phyloP scores from a whole-genome alignment of 2,113 vertebrate genomes.

The cattle (Bos taurus) region DNA sequence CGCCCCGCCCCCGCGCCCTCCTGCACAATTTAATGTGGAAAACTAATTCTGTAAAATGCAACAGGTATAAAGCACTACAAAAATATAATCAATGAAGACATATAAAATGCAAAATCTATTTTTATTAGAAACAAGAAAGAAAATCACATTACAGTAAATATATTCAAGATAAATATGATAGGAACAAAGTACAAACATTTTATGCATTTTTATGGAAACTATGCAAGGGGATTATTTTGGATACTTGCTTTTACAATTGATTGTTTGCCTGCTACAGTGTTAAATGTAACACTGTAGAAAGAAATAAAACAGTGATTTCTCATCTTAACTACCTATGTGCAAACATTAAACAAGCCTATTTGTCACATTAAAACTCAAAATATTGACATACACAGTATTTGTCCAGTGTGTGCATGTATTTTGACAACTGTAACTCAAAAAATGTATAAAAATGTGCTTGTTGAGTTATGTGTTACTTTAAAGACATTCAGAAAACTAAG shows the following conservation, averaged over 20 bases:
- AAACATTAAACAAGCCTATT: not conserved
- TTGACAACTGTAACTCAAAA: too few species aligned
- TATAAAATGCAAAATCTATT: not conserved
- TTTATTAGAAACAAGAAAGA: not conserved
- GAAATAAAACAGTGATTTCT: not conserved
- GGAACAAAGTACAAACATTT: not conserved
- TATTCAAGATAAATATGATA: not conserved
- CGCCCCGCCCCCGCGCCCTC: too few species aligned
- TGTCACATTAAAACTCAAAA: not conserved
- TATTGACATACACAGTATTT: too few species aligned
- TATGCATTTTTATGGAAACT: not conserved
- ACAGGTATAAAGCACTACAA: not conserved
- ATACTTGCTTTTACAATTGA: not conserved
- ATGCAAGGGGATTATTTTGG: not conserved
- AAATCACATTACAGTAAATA: not conserved
- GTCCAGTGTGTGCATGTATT: too few species aligned
- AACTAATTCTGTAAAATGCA: not conserved
- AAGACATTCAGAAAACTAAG: too few species aligned
- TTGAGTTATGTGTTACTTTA: too few species aligned
- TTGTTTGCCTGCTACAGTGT: not conserved
- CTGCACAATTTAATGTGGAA: not conserved
- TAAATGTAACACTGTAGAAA: not conserved
- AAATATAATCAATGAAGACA: not conserved
- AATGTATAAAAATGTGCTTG: too few species aligned
- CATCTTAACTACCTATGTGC: not conserved